phyloP scores from a whole-genome alignment of 2,113 vertebrate genomes.

The Varanus salvator region DNA sequence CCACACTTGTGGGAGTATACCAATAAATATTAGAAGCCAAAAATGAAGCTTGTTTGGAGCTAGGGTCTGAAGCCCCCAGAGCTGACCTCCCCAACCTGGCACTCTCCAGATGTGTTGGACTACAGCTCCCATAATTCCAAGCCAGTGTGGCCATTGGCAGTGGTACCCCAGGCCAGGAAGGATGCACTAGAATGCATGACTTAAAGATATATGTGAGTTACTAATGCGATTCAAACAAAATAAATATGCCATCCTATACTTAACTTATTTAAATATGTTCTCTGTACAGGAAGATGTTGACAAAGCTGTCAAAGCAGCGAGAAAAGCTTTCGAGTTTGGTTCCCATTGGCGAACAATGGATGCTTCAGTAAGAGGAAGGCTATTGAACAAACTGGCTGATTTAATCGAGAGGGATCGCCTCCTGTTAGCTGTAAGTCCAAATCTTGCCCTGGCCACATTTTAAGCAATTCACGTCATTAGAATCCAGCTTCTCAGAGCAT shows the following conservation, averaged over 20 bases:
- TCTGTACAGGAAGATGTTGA: slow-evolving; percentile 83
- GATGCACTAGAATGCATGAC: not conserved
- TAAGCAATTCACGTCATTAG: not conserved
- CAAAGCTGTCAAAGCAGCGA: slow-evolving; percentile 86
- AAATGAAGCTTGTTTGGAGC: not conserved
- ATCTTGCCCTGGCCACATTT: accelerated
- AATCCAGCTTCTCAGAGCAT: not conserved
- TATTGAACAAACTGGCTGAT: slow-evolving; percentile 85
- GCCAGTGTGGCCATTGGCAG: no score
- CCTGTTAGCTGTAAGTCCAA: slow-evolving; percentile 83
- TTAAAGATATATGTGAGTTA: not conserved
- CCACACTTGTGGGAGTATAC: not conserved
- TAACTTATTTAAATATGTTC: not conserved
- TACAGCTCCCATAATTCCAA: no score
- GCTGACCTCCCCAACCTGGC: no score
- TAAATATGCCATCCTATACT: not conserved
- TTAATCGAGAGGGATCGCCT: slow-evolving; percentile 85
- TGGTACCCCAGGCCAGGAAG: no score
- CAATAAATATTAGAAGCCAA: not conserved
- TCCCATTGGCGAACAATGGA: slow-evolving; percentile 90
- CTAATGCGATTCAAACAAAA: not conserved
- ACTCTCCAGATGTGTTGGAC: no score
- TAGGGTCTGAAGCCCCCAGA: not conserved
- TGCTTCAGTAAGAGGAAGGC: slow-evolving; percentile 84
- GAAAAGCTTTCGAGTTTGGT: slow-evolving; percentile 85